A percentile compares a stretch with the other conserved stretches of the same genome.
Evolutionary conservation across 2,113 vertebrate genomes (phyloP).

Genomic region (Ramphastos sulfuratus): DNA sequence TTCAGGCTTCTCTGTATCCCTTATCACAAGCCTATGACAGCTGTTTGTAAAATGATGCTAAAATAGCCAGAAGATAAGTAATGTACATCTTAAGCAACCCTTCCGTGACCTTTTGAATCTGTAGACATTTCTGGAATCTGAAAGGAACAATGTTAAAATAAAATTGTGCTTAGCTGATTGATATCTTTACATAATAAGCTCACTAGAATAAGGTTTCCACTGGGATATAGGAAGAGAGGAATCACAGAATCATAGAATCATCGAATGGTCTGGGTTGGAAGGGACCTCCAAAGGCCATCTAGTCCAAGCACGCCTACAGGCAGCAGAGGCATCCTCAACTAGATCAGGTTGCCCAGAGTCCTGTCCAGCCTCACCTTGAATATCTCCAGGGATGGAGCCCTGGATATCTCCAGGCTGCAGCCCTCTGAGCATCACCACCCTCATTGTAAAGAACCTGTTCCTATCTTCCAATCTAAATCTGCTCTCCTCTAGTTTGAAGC

Average conservation of each 20-base stretch:
- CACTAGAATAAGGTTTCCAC: not conserved
- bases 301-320: too few relatives aligned
- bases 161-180: slow-evolving; percentile 1
- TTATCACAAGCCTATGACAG: not conserved
- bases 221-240: not conserved
- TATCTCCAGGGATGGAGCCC: too few relatives aligned
- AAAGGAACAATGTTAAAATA: slow-evolving; percentile 55
- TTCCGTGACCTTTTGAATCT: slow-evolving; percentile 7
- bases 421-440: too few relatives aligned
- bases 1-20: not conserved
- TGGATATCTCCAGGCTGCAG: too few relatives aligned
- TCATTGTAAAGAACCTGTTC: too few relatives aligned
- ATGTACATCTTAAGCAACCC: slow-evolving; percentile 36
- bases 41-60: not conserved
- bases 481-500: too few relatives aligned
- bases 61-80: not conserved
- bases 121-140: not conserved
- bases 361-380: too few relatives aligned
- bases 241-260: not conserved
- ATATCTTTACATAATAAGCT: not conserved
- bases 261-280: too few relatives aligned
- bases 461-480: too few relatives aligned
- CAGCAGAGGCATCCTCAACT: too few relatives aligned
- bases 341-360: too few relatives aligned
- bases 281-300: too few relatives aligned